Conservation (phyloP, 1,140 invertebrate genomes). For the Zophobas atratus region DNA sequence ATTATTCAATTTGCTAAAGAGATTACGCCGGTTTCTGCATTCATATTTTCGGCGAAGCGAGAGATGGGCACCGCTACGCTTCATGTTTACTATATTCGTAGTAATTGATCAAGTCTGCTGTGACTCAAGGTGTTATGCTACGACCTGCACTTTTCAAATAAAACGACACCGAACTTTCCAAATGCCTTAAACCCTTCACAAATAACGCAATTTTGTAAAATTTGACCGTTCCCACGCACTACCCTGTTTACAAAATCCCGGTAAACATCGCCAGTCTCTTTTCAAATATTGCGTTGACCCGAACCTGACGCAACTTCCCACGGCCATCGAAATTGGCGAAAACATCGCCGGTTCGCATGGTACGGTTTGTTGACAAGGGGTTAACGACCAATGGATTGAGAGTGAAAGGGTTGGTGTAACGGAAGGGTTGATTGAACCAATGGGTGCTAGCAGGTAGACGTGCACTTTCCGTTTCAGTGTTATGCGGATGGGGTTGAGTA, state of each 20-base stretch:
- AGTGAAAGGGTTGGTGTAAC: slow-evolving; percentile 45
- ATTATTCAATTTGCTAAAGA: slow-evolving; percentile 23
- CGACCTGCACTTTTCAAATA: too few relatives aligned
- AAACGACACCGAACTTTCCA: too few relatives aligned
- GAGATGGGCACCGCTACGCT: neutral
- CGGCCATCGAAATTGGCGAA: slow-evolving; percentile 30
- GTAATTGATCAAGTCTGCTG: too few relatives aligned
- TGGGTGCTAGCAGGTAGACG: slow-evolving; percentile 41
- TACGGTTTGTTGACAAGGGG: slow-evolving; percentile 17
- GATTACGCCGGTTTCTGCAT: neutral
- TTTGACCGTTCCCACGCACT: slow-evolving; percentile 39
- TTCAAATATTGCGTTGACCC: slow-evolving; percentile 16
- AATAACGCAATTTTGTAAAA: too few relatives aligned
- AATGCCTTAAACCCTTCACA: too few relatives aligned
- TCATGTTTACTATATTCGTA: neutral
- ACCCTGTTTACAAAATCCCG: slow-evolving; percentile 22
- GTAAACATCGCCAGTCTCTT: neutral
- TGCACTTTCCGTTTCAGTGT: slow-evolving; percentile 41
- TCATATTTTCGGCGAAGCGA: neutral
- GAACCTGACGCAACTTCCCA: slow-evolving; percentile 43
- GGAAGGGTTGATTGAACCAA: slow-evolving; percentile 45
- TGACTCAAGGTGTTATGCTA: too few relatives aligned
- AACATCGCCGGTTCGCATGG: slow-evolving; percentile 14
- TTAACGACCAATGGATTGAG: slow-evolving; percentile 46
- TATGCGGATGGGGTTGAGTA: neutral